Percentiles rank a stretch among this genome's conserved stretches.
Conservation (phyloP, 2,888 invertebrate genomes). For the Liodrosophila aerea region DNA sequence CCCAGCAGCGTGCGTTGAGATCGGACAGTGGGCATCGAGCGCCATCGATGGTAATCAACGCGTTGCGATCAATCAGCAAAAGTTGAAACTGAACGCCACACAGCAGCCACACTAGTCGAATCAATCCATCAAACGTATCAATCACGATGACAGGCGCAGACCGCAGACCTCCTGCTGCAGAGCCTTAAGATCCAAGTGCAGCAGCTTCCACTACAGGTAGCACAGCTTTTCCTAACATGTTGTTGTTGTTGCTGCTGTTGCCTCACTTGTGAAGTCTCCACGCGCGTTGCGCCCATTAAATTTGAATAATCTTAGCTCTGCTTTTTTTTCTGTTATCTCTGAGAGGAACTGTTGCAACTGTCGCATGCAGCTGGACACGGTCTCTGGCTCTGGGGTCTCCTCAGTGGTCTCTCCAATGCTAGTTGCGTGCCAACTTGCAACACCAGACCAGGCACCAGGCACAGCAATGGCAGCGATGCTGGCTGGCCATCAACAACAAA, state of each 20-base stretch:
- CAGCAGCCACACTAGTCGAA: constrained; percentile 64
- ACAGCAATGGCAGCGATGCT: constrained; percentile 36
- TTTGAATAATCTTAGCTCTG: constrained; percentile 73
- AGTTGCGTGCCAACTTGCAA: constrained; percentile 43
- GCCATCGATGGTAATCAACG: constrained; percentile 68
- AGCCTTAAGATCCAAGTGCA: neutral
- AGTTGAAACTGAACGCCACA: constrained; percentile 58
- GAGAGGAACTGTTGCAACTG: constrained; percentile 53
- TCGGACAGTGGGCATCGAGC: constrained; percentile 28
- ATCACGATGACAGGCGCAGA: constrained; percentile 79
- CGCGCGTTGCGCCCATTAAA: constrained; percentile 72
- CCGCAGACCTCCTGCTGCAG: constrained; percentile 14
- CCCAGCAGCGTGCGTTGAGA: constrained; percentile 70
- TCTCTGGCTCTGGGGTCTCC: neutral
- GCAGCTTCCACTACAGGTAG: constrained; percentile 29
- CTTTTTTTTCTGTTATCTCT: constrained; percentile 29
- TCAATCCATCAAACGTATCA: constrained; percentile 81
- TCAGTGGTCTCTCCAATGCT: constrained; percentile 9
- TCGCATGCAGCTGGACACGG: constrained; percentile 50
- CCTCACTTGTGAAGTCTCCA: constrained; percentile 60
- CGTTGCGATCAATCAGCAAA: constrained; percentile 69
- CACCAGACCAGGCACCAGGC: too few species aligned
- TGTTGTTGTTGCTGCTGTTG: constrained; percentile 21
- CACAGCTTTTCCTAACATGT: constrained; percentile 40
- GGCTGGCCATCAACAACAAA: constrained; percentile 54